A percentile compares a stretch with the other conserved stretches of the same genome.
phyloP scores from a whole-genome alignment of 2,797 vertebrate species.

The Hirundo rustica region DNA sequence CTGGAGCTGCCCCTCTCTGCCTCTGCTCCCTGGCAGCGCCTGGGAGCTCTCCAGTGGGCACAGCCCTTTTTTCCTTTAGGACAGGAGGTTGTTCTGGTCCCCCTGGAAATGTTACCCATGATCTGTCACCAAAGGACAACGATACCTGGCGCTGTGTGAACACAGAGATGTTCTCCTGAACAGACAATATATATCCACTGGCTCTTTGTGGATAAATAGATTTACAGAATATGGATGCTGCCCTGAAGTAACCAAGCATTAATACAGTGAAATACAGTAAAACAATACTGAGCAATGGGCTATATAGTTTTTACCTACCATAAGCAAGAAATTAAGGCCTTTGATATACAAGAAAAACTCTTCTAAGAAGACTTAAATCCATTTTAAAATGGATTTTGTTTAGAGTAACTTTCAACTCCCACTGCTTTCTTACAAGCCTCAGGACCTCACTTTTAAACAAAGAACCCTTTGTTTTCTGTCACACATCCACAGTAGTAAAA shows the following conservation, averaged over 20 bases:
- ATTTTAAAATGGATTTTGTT: constrained; percentile 72
- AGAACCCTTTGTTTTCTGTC: constrained; percentile 68
- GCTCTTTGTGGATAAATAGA: neutral
- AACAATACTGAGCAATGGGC: constrained; percentile 34
- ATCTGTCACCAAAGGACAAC: neutral
- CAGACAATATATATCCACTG: neutral
- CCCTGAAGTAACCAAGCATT: neutral
- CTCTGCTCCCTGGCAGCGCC: neutral
- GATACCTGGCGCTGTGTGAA: neutral
- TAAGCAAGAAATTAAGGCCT: constrained; percentile 57
- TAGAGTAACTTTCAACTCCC: constrained; percentile 63
- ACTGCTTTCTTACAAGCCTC: constrained; percentile 54
- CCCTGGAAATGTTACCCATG: neutral
- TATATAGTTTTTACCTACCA: neutral
- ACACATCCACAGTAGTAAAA: constrained; percentile 62
- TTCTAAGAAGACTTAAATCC: constrained; percentile 51
- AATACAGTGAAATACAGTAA: constrained; percentile 22
- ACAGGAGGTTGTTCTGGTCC: neutral
- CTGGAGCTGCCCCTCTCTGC: neutral
- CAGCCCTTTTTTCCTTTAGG: neutral
- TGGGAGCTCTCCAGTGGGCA: neutral
- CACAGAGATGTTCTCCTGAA: neutral
- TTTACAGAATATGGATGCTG: neutral
- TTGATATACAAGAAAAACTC: constrained; percentile 50
- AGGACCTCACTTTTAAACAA: constrained; percentile 70